A percentile compares a stretch with the other conserved stretches of the same genome.
Evolutionary conservation across 2,888 invertebrate species (phyloP).

Genomic region (Abscondita cerata): DNA sequence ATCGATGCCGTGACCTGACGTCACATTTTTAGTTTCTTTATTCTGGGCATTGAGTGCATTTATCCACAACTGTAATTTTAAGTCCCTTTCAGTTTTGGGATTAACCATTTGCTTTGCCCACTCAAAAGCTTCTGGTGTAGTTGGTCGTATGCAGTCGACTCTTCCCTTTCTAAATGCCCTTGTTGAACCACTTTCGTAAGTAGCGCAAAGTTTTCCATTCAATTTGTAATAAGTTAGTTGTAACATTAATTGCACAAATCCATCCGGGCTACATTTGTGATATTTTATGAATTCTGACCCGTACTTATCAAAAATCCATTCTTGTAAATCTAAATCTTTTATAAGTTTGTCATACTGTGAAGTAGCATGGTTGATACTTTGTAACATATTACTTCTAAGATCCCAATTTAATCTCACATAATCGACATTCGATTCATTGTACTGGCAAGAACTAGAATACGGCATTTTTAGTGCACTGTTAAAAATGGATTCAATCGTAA

Average conservation of each 20-base stretch:
- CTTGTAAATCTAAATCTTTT: neutral
- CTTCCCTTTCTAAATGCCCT: neutral
- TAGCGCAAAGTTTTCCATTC: neutral
- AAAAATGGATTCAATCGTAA: neutral
- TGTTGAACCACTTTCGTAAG: neutral
- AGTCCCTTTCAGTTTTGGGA: constrained; percentile 67
- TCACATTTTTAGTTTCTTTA: constrained; percentile 91
- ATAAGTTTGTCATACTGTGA: neutral
- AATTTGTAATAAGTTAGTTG: constrained; percentile 84
- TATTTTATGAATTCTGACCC: constrained; percentile 94
- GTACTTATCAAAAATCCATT: constrained; percentile 60
- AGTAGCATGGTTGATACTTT: neutral
- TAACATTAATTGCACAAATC: constrained; percentile 92
- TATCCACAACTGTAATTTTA: constrained; percentile 64
- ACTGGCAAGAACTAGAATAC: neutral
- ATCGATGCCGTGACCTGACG: constrained; percentile 90
- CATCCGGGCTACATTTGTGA: constrained; percentile 94
- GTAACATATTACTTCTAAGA: neutral
- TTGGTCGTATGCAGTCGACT: neutral
- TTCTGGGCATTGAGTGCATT: constrained; percentile 90
- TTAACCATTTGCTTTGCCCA: neutral
- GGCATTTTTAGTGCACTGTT: neutral
- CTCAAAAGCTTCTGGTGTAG: neutral
- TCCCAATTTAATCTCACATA: neutral
- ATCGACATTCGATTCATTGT: no score